Percentiles rank a stretch among this genome's conserved stretches.
Conservation (phyloP, 2,113 vertebrate species). For the Phrynosoma blainvillii region DNA sequence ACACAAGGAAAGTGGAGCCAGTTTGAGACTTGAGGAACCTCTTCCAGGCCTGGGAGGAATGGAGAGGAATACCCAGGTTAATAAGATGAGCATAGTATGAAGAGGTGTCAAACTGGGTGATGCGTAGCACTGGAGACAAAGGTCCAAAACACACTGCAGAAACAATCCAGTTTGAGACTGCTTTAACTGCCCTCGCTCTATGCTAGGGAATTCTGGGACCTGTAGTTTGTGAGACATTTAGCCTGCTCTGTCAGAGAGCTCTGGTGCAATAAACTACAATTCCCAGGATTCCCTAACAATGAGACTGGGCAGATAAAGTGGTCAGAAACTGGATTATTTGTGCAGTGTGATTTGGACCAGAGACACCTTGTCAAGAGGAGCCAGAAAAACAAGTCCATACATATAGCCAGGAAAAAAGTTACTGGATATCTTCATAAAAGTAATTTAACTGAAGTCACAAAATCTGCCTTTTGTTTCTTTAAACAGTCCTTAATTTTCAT, state of each 20-base stretch:
- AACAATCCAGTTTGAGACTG: no score
- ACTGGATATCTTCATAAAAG: neutral
- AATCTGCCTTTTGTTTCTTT: neutral
- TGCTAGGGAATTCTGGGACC: no score
- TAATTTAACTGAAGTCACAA: neutral
- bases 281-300: no score
- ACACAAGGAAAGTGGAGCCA: neutral
- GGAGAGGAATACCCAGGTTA: neutral
- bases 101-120: neutral
- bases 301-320: no score
- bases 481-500: neutral
- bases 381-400: neutral
- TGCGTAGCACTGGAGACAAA: neutral
- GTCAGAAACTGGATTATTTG: no score
- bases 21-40: neutral
- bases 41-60: neutral
- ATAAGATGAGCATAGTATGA: neutral
- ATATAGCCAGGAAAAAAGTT: neutral
- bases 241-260: no score
- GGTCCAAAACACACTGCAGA: no score
- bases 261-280: no score
- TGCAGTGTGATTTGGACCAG: no score
- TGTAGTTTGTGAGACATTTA: no score
- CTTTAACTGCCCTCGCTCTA: no score
- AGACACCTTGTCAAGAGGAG: neutral